Base-by-base conservation (phyloP, 2,888 invertebrate genomes). In the Hyles lineata region DNA sequence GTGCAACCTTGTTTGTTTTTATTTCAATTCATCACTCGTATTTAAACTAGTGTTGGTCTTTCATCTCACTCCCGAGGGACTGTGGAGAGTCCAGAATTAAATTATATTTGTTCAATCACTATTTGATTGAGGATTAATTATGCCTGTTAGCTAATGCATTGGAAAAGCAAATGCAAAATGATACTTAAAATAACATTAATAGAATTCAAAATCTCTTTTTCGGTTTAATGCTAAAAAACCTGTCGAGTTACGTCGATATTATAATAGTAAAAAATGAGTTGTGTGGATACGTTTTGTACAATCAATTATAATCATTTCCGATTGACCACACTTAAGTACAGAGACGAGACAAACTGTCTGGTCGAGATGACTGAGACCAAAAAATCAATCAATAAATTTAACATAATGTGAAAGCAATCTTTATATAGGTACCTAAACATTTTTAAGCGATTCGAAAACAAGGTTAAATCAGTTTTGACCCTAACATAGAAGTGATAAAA, bases 1-100 rank as follows among this genome's bases (percentile, higher is more conserved):
- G 81, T 85, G 83, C 78, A 73, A 74, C 73, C 75, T 84, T 84
- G 80, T 81, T 84, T 74, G 78, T 75, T 75, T 76, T 77, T 67
- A 67, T 67, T 43, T 63, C 23, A 50, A 67, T 43, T 23, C 50
- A 67, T 50, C 62, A 62, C 35, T 50, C n/a, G 21, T 63, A 21
- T 63, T 63, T 23, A 35, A 35, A 35, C 11, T 43, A 21, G n/a
- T n/a, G n/a, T n/a, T 5, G n/a, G n/a, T n/a, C 55, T 55, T 55
- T 55, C 55, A 55, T 55, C 55, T n/a, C n/a, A 17, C n/a, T 55
- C 55, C 17, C 43, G n/a, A n/a, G 55, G 55, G n/a, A 55, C 17
- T 7, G 55, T 29, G 15, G 23, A 17, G 25, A 60, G 23, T 17
- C 15, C 59, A 59, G 23, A 25, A 5, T 25, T 25, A n/a, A 17